Conservation (phyloP, 2,113 vertebrate species). For the Mobula hypostoma region DNA sequence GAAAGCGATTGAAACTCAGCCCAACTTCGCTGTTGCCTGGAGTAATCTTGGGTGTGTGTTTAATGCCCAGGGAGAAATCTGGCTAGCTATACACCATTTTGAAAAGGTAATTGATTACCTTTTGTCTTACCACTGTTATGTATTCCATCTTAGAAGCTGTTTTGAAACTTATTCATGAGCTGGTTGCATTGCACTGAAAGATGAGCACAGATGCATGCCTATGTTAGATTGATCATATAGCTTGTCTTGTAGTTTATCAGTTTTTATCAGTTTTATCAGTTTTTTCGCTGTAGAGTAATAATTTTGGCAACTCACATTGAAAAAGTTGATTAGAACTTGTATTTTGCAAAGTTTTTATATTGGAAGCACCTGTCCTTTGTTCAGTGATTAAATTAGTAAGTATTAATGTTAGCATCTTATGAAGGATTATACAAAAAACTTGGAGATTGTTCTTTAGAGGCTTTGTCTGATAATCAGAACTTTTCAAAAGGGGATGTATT, state of each 20-base stretch:
- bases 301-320: no score
- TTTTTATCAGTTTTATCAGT: no score
- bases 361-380: background rate
- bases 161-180: background rate
- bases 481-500: no score
- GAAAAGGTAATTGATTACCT: constrained; percentile 72
- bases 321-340: no score
- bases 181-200: background rate
- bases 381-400: background rate
- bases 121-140: constrained; percentile 33
- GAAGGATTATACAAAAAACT: no score
- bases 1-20: constrained; percentile 99
- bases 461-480: no score
- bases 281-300: no score
- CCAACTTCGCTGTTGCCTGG: constrained; percentile 99
- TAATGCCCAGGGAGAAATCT: constrained; percentile 98
- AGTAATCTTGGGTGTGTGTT: constrained; percentile 99
- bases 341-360: no score
- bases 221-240: background rate
- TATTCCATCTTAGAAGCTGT: background rate
- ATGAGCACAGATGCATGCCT: background rate
- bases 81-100: constrained; percentile 98
- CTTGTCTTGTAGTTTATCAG: background rate
- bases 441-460: no score
- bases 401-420: no score